Evolutionary conservation across 2,888 invertebrate species (phyloP).

Genomic region (Conomelus anceps): DNA sequence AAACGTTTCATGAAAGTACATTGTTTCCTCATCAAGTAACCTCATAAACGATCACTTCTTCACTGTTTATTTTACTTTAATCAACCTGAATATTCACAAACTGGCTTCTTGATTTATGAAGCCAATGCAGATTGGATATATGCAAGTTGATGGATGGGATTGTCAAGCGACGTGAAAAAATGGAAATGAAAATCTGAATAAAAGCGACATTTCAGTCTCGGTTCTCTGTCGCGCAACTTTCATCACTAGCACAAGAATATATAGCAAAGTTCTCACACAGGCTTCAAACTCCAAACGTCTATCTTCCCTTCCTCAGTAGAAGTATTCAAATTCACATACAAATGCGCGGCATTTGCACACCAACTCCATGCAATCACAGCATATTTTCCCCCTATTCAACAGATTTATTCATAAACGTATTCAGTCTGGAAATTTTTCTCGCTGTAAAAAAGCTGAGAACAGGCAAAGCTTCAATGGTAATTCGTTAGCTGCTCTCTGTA

Average conservation of each 20-base stretch:
- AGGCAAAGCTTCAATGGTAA: not conserved
- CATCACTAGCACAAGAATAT: not conserved
- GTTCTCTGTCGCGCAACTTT: not conserved
- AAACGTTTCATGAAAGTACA: no score
- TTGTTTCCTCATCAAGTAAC: no score
- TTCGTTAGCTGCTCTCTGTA: not conserved
- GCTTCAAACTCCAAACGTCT: not conserved
- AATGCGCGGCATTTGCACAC: not conserved
- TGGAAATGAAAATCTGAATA: not conserved
- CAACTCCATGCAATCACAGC: not conserved
- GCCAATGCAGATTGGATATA: not conserved
- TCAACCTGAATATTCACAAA: not conserved
- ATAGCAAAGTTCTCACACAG: not conserved
- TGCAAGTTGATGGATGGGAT: not conserved
- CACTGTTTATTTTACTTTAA: no score
- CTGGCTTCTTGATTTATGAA: not conserved
- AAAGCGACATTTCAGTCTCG: not conserved
- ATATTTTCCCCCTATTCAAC: not conserved
- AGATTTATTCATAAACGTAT: not conserved
- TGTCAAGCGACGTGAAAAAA: not conserved
- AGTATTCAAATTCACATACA: not conserved
- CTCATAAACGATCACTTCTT: no score
- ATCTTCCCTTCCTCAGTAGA: not conserved
- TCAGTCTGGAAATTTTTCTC: not conserved
- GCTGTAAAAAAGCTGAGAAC: not conserved